Evolutionary conservation across 2,113 vertebrate species (phyloP).

Genomic region (Spea bombifrons): DNA sequence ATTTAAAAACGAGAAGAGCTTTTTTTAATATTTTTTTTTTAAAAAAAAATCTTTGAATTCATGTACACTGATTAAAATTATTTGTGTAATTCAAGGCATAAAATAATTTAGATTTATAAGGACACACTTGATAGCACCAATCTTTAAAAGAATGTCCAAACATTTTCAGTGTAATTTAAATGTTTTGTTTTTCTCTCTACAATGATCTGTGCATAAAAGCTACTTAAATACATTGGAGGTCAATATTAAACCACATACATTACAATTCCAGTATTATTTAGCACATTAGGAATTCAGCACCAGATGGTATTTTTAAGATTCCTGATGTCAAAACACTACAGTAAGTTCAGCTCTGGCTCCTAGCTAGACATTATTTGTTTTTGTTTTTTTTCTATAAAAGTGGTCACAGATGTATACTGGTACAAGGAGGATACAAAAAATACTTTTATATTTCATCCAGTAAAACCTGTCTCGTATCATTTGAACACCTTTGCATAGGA

Average conservation of each 20-base stretch:
- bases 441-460: constrained; percentile 57
- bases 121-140: constrained; percentile 86
- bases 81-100: constrained; percentile 74
- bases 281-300: constrained; percentile 83
- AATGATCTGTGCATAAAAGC: constrained; percentile 62
- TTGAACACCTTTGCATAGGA: constrained; percentile 69
- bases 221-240: constrained; percentile 68
- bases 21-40: neutral
- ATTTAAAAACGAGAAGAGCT: constrained; percentile 11
- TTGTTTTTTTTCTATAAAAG: constrained; percentile 58
- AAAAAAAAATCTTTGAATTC: constrained; percentile 7
- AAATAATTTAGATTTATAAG: constrained; percentile 67
- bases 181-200: constrained; percentile 45
- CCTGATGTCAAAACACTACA: constrained; percentile 65
- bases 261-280: constrained; percentile 85
- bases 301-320: constrained; percentile 75
- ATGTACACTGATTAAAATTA: constrained; percentile 59
- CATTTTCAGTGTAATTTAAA: constrained; percentile 78
- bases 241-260: constrained; percentile 59
- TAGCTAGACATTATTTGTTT: constrained; percentile 51
- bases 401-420: constrained; percentile 67
- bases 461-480: constrained; percentile 61
- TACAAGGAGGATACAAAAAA: constrained; percentile 49
- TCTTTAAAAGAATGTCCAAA: constrained; percentile 76
- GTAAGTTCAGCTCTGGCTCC: constrained; percentile 69